phyloP scores from a whole-genome alignment of 2,797 vertebrate species.

The Triplophysa yarkandensis region DNA sequence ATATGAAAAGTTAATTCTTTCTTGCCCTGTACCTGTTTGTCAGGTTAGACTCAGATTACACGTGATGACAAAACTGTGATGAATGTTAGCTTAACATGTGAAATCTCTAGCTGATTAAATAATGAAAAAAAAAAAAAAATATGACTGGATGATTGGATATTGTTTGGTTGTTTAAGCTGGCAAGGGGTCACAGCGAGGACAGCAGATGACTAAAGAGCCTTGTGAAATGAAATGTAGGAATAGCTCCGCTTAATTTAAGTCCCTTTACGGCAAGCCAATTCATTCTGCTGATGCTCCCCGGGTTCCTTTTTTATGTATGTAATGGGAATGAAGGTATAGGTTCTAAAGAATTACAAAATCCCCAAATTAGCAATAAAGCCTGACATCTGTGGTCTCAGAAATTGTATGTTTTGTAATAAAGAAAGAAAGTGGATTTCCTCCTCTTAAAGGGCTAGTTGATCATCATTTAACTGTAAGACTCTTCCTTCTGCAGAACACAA shows the following conservation, averaged over 20 bases:
- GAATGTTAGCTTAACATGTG: slow-evolving; percentile 41
- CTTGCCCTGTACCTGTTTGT: slow-evolving; percentile 38
- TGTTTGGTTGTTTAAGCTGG: slow-evolving; percentile 39
- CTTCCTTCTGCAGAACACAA: too few species aligned
- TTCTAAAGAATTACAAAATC: background rate
- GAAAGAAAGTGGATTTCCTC: too few species aligned
- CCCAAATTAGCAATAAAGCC: background rate
- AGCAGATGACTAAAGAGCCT: slow-evolving; percentile 22
- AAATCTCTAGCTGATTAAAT: slow-evolving; percentile 30
- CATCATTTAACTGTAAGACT: too few species aligned
- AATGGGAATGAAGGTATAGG: background rate
- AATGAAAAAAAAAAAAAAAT: slow-evolving; percentile 45
- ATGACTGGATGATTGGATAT: slow-evolving; percentile 40
- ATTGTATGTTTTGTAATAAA: background rate
- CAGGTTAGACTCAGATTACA: slow-evolving; percentile 45
- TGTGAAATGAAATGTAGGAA: background rate
- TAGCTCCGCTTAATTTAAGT: background rate
- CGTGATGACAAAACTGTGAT: slow-evolving; percentile 34
- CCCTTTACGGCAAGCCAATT: background rate
- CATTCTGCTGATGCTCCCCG: background rate
- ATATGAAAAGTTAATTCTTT: slow-evolving; percentile 48
- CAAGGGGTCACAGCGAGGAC: slow-evolving; percentile 23
- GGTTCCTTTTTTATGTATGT: background rate
- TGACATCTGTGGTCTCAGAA: too few species aligned
- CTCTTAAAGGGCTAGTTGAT: too few species aligned